A percentile compares a stretch with the other conserved stretches of the same genome.
phyloP scores from a whole-genome alignment of 2,888 invertebrate genomes.

The Luperina testacea region DNA sequence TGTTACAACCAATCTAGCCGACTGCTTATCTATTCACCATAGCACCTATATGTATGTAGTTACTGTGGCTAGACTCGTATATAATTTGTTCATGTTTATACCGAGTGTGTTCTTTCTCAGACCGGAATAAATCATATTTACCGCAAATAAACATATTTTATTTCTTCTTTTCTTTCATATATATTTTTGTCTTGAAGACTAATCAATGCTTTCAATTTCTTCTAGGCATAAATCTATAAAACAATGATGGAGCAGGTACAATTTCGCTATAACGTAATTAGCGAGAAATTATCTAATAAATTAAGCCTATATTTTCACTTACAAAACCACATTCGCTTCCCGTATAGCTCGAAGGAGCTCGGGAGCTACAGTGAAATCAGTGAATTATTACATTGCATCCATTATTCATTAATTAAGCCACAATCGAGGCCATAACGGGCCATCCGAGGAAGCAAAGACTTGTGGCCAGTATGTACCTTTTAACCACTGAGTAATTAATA shows the following conservation, averaged over 20 bases:
- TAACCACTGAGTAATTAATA: constrained; percentile 36
- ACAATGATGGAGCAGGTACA: neutral
- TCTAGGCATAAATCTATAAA: neutral
- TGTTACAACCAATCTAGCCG: neutral
- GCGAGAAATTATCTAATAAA: constrained; percentile 30
- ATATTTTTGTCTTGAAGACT: neutral
- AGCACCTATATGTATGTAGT: neutral
- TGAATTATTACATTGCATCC: constrained; percentile 83
- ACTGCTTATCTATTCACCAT: neutral
- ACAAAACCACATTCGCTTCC: constrained; percentile 58
- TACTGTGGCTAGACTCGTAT: neutral
- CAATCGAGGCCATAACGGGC: constrained; percentile 80
- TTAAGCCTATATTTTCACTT: constrained; percentile 40
- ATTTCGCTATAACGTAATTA: constrained; percentile 27
- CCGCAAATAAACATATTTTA: too few relatives aligned
- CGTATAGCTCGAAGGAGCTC: constrained; percentile 46
- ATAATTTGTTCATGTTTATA: too few relatives aligned
- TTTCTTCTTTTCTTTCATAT: too few relatives aligned
- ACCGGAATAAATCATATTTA: too few relatives aligned
- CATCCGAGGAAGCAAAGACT: constrained; percentile 67
- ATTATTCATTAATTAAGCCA: constrained; percentile 87
- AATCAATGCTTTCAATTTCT: neutral
- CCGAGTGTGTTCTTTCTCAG: too few relatives aligned
- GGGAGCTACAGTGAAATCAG: constrained; percentile 73
- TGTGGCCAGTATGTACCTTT: constrained; percentile 52